Evolutionary conservation across 2,888 invertebrate genomes (phyloP).

Genomic region (Cephus runcator): DNA sequence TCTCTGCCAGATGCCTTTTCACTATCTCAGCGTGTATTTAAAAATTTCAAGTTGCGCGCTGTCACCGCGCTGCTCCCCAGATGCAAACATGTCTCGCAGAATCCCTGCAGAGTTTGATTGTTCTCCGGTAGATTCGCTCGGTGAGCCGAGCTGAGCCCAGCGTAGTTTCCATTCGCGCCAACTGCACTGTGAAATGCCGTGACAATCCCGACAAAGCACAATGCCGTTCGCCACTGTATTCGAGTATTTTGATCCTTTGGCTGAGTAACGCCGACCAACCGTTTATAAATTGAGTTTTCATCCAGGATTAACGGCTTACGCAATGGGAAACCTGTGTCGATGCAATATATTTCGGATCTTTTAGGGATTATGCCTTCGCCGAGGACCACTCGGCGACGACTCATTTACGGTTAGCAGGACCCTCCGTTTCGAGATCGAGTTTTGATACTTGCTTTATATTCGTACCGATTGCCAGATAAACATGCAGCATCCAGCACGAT

Average conservation of each 20-base stretch:
- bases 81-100: not conserved
- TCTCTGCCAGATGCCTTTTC: not conserved
- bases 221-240: constrained; percentile 30
- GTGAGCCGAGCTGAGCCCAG: not conserved
- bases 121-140: not conserved
- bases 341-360: constrained; percentile 39
- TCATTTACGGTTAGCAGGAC: not conserved
- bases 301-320: constrained; percentile 48
- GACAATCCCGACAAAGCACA: constrained; percentile 25
- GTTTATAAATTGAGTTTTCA: constrained; percentile 59
- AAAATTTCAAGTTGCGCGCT: not conserved
- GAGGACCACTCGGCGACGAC: not conserved
- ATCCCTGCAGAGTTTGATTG: not conserved
- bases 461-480: not conserved
- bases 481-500: no score
- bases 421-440: not conserved
- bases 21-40: not conserved
- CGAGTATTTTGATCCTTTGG: constrained; percentile 55
- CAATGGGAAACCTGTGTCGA: constrained; percentile 52
- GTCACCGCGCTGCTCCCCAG: not conserved
- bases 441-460: not conserved
- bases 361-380: constrained; percentile 44
- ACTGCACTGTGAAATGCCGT: constrained; percentile 51
- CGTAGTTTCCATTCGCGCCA: constrained; percentile 30
- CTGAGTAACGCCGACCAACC: constrained; percentile 46